Evolutionary conservation across 2,797 vertebrate genomes (phyloP).

Genomic region (Aplochiton taeniatus): DNA sequence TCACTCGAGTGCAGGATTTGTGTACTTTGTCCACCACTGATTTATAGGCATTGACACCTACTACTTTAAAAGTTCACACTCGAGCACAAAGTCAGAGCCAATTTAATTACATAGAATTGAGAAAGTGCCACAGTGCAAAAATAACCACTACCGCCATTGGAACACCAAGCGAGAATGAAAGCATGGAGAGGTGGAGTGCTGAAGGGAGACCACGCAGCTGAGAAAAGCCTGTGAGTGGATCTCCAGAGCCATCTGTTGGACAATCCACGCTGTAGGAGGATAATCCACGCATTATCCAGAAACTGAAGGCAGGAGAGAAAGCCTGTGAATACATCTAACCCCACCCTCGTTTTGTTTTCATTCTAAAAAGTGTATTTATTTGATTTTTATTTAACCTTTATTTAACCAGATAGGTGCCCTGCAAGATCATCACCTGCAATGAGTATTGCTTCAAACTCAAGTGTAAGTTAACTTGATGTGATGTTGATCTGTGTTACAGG

Average conservation of each 20-base stretch:
- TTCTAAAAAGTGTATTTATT: too few relatives aligned
- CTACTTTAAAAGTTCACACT: not conserved
- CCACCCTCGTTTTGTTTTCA: too few relatives aligned
- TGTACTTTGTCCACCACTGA: too few relatives aligned
- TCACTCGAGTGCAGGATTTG: too few relatives aligned
- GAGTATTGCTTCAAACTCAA: slow-evolving; percentile 13
- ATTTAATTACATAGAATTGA: not conserved
- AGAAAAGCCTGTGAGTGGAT: slow-evolving; percentile 50
- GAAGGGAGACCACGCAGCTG: slow-evolving; percentile 53
- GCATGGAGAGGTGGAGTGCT: slow-evolving; percentile 34
- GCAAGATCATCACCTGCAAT: slow-evolving; percentile 31
- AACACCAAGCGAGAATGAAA: slow-evolving; percentile 50
- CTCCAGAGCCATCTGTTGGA: slow-evolving; percentile 29
- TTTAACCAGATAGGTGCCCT: slow-evolving; percentile 63
- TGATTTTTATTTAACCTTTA: too few relatives aligned
- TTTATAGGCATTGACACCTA: too few relatives aligned
- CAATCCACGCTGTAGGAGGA: slow-evolving; percentile 57
- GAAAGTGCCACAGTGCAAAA: not conserved
- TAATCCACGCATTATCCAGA: slow-evolving; percentile 57
- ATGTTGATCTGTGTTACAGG: not conserved
- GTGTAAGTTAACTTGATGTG: slow-evolving; percentile 44
- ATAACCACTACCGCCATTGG: slow-evolving; percentile 20
- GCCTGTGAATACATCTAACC: slow-evolving; percentile 35
- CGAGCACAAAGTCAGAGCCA: not conserved
- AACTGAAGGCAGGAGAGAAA: slow-evolving; percentile 33